Evolutionary conservation across 1,140 invertebrate genomes (phyloP), one percentile per base, ranked within the genome.

Genomic region (Pseudomyrmex dendroicus): DNA sequence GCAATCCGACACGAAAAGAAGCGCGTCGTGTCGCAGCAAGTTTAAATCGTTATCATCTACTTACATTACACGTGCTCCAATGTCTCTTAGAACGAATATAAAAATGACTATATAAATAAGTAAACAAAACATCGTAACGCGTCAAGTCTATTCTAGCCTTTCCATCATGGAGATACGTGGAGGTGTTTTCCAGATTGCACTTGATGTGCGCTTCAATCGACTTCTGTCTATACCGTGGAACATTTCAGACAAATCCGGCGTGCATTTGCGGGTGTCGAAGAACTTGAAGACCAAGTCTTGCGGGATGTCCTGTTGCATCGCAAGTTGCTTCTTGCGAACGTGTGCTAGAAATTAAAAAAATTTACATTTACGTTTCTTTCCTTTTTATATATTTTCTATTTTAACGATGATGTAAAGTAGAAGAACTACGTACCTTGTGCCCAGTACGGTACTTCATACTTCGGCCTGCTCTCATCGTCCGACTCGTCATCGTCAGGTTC

Each of bases 141-240:
- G 35, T 35, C 5, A 35, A 35, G 35, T 35, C 35, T 35, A 35
- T 35, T 35, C 35, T 35, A 35, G 7, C 35, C 35, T 35, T 61
- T 73, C 64, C 82, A 87, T 94, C 89, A 93, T 91, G 5, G 95
- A 95, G 90, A 93, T 96, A 73, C 96, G 92, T 0, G 96, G 96
- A 9, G 96, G 96, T 22, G 96, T 95, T 83, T 95, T 95, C 96
- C 96, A 97, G 50, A 96, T 94, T 22, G 96, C 96, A 87, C 96
- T 96, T 1, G 96, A 97, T 54, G 96, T 96, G 46, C 96, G 95
- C 88, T 96, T 95, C 72, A 97, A 93, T 70, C 95, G 95, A 48
- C 91, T 94, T 63, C 95, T 95, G 89, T 96, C 95, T 85, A 97
- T 96, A 70, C 92, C 93, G 17, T 95, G 95, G 92, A 97, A 97